phyloP scores from a whole-genome alignment of 2,888 invertebrate species.

The Pandemis corylana region DNA sequence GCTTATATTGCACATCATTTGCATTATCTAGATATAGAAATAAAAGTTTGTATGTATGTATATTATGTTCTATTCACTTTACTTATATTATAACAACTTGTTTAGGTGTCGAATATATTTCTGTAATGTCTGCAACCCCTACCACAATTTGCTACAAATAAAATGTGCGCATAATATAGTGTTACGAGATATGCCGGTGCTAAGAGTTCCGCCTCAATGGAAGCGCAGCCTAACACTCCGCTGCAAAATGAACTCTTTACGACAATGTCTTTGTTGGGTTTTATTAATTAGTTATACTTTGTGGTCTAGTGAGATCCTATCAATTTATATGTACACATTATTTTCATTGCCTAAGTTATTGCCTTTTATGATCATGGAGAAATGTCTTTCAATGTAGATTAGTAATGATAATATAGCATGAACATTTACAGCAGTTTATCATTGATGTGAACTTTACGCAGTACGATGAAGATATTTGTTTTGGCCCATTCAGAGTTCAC shows the following conservation, averaged over 20 bases:
- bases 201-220: background rate
- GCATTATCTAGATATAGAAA: conserved; percentile 24
- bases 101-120: conserved; percentile 2
- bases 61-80: conserved; percentile 30
- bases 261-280: background rate
- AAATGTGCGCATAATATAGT: background rate
- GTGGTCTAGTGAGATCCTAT: background rate
- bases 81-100: conserved; percentile 22
- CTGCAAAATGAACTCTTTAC: background rate
- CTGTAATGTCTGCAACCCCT: background rate
- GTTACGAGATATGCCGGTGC: background rate
- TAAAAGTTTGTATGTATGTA: conserved; percentile 28
- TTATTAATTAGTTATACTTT: background rate
- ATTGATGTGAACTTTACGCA: conserved; percentile 13
- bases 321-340: background rate
- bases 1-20: conserved; percentile 29
- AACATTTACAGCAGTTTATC: conserved; percentile 18
- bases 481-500: background rate
- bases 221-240: too few species aligned
- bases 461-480: conserved; percentile 7
- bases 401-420: conserved; percentile 15
- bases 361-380: conserved; percentile 4
- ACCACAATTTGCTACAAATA: background rate
- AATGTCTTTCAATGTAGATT: conserved; percentile 16
- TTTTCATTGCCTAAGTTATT: conserved; percentile 20